phyloP scores from a whole-genome alignment of 1,140 invertebrate genomes.

The Aporrectodea caliginosa region DNA sequence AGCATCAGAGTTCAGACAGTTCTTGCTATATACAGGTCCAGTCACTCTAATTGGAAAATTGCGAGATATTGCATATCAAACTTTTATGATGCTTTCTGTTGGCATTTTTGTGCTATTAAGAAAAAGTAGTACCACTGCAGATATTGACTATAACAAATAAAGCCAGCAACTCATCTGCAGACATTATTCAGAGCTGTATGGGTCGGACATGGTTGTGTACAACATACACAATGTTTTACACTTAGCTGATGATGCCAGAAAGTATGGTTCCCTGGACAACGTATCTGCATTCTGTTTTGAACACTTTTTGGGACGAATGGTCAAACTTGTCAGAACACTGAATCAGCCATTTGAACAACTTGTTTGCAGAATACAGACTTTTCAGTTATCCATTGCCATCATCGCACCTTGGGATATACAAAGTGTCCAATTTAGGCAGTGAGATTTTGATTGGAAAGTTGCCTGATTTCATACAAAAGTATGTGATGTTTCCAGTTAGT shows the following conservation, averaged over 20 bases:
- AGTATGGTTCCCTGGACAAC: not conserved
- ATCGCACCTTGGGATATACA: too few relatives aligned
- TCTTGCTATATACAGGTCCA: constrained; percentile 53
- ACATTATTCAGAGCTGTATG: not conserved
- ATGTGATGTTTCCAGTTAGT: too few relatives aligned
- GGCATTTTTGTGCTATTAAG: not conserved
- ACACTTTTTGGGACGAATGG: not conserved
- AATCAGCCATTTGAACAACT: too few relatives aligned
- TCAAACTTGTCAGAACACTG: too few relatives aligned
- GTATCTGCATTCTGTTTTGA: not conserved
- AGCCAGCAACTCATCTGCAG: not conserved
- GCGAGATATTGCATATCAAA: constrained; percentile 41
- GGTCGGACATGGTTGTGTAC: not conserved
- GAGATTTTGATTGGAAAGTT: too few relatives aligned
- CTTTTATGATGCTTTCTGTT: constrained; percentile 40
- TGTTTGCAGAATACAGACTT: too few relatives aligned
- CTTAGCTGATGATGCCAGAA: not conserved
- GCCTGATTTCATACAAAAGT: too few relatives aligned
- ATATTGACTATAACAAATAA: not conserved
- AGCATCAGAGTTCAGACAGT: constrained; percentile 54
- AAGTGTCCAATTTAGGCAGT: too few relatives aligned
- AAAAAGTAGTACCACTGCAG: not conserved
- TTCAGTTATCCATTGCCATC: too few relatives aligned
- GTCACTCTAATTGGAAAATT: constrained; percentile 43
- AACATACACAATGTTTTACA: not conserved